Conservation (phyloP, 2,797 vertebrate species). For the Tympanoctomys barrerae region DNA sequence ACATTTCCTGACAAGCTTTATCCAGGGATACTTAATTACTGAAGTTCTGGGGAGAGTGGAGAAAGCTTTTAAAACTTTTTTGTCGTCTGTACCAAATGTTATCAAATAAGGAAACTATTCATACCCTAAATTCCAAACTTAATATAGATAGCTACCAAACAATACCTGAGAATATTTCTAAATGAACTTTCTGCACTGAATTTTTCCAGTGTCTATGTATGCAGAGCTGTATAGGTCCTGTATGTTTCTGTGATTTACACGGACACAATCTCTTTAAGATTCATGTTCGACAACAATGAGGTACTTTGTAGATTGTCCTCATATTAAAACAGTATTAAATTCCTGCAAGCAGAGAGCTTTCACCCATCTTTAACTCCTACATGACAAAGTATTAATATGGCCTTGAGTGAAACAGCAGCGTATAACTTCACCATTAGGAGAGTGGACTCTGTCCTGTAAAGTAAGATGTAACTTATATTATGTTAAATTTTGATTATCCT, state of each 20-base stretch:
- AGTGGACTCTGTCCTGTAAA: neutral
- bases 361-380: neutral
- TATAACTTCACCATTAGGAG: neutral
- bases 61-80: neutral
- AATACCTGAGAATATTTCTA: conserved; percentile 62
- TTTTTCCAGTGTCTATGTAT: neutral
- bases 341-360: neutral
- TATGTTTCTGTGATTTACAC: neutral
- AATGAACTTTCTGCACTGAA: conserved; percentile 34
- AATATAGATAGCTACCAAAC: neutral
- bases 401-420: neutral
- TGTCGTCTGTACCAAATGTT: neutral
- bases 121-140: neutral
- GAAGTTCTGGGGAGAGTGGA: conserved; percentile 8
- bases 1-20: conserved; percentile 62
- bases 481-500: neutral
- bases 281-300: neutral
- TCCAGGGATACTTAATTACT: conserved; percentile 72
- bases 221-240: neutral
- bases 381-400: neutral
- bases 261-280: neutral
- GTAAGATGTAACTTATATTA: neutral
- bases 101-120: neutral
- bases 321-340: neutral
- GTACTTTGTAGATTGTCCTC: neutral